Evolutionary conservation across 2,888 invertebrate species (phyloP), one percentile per base, ranked within the genome.

Genomic region (Seira ritae): DNA sequence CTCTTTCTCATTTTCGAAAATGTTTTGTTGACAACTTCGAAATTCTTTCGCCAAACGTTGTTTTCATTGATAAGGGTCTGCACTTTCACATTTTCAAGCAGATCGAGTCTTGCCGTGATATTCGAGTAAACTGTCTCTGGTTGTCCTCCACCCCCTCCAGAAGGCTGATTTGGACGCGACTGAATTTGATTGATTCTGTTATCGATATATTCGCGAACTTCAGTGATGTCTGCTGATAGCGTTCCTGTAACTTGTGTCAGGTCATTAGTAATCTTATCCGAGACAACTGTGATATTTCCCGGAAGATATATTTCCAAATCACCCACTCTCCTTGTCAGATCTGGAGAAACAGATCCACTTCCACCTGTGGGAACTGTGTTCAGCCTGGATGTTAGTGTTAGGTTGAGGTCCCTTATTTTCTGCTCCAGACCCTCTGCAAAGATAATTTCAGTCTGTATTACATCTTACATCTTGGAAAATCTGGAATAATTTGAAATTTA

Each of bases 1-100:
- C 81, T 81, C 22, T 81, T 81, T n/a, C 24, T 65, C 71, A 81
- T 50, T 24, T 81, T 81, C 12, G 76, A 70, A 42, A 81, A 81
- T 3, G 76, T 81, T 42, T 23, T 76, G 42, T 71, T 81, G 4
- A 81, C 76, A 19, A 76, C 76, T 42, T 75, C 76, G 20, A 81
- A 81, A 12, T 81, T 81, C 10, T 71, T 42, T 23, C 72, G 12
- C 81, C 81, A 81, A 0, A 81, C 76, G 15, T 71, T 71, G 20
- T 76, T 76, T 23, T 81, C 81, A 15, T 74, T 73, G 10, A 80
- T 74, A 10, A 80, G 62, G 10, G 69, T 69, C 15, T 74, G 74
- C 23, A 80, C 62, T 23, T 74, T 80, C 23, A 4, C 10, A 69
- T 20, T 37, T 22, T 80, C 80, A 17, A 80, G 24, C 4, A 12